These are phyloP conservation scores for Agonopterix alstromeriana DNA, from an alignment of 2,888 invertebrate genomes.

Conservation along the genomic window DNA sequence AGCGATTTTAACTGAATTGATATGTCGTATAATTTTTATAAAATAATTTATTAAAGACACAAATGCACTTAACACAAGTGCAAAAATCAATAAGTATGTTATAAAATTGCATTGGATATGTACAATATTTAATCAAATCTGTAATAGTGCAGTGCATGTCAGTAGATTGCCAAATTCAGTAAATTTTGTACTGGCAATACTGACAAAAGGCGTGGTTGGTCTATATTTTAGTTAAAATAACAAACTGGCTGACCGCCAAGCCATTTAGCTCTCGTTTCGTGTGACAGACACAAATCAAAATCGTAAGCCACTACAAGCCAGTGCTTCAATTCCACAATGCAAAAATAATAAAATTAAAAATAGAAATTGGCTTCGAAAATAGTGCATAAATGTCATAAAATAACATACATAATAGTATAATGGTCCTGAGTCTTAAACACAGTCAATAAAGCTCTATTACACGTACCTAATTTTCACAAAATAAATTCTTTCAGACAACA, in stretches of 20 bases:
- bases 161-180: not conserved
- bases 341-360: constrained; percentile 43
- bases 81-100: constrained; percentile 12
- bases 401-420: constrained; percentile 36
- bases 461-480: constrained; percentile 40
- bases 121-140: not conserved
- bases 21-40: not conserved
- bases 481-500: constrained; percentile 29
- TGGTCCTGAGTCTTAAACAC: constrained; percentile 71
- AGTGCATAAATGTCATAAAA: constrained; percentile 51
- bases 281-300: constrained; percentile 31
- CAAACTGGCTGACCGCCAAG: not conserved
- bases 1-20: not conserved
- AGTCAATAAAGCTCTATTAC: constrained; percentile 70
- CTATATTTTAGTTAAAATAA: not conserved
- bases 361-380: constrained; percentile 34
- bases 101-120: constrained; percentile 16
- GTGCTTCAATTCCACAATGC: constrained; percentile 52
- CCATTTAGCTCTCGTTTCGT: constrained; percentile 24
- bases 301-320: constrained; percentile 62
- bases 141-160: no score
- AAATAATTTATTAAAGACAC: constrained; percentile 10
- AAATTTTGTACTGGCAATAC: constrained; percentile 27
- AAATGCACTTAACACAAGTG: constrained; percentile 24
- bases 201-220: not conserved